A percentile compares a stretch with the other conserved stretches of the same genome.
Evolutionary conservation across 2,113 vertebrate genomes (phyloP).

Genomic region (Poecilia latipinna): DNA sequence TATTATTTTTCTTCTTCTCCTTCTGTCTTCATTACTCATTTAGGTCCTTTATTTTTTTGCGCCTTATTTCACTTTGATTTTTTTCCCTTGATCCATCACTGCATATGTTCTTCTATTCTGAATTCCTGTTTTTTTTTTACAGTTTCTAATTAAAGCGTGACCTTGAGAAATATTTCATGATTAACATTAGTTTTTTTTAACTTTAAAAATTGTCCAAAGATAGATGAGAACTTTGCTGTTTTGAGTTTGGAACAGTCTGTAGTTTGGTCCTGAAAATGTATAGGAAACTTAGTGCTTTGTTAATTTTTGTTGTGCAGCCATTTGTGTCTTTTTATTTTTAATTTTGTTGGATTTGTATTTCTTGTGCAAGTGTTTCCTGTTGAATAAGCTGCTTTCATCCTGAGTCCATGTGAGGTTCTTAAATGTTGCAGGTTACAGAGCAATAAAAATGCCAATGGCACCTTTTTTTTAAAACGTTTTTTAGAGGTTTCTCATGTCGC

Average conservation of each 20-base stretch:
- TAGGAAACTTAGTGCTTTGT: too few species aligned
- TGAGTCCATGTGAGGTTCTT: not conserved
- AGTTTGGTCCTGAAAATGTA: too few species aligned
- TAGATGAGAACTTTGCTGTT: too few species aligned
- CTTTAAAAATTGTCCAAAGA: not conserved
- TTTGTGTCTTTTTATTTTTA: not conserved
- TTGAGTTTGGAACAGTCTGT: too few species aligned
- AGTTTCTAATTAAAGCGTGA: not conserved
- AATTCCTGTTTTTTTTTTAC: not conserved
- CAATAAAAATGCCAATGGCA: not conserved
- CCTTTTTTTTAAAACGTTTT: not conserved
- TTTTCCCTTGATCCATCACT: not conserved
- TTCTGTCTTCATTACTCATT: too few species aligned
- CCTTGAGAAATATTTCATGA: not conserved
- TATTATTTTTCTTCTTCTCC: too few species aligned
- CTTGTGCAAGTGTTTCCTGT: not conserved
- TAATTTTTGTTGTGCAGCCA: not conserved
- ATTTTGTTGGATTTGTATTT: not conserved
- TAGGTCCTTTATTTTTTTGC: too few species aligned
- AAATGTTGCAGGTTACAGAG: not conserved
- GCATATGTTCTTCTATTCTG: not conserved
- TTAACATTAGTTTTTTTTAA: not conserved
- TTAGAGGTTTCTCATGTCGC: not conserved
- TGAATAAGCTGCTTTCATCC: not conserved
- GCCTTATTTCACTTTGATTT: not conserved